Evolutionary conservation across 2,797 vertebrate genomes (phyloP).

Genomic region (Bradypodion ventrale): DNA sequence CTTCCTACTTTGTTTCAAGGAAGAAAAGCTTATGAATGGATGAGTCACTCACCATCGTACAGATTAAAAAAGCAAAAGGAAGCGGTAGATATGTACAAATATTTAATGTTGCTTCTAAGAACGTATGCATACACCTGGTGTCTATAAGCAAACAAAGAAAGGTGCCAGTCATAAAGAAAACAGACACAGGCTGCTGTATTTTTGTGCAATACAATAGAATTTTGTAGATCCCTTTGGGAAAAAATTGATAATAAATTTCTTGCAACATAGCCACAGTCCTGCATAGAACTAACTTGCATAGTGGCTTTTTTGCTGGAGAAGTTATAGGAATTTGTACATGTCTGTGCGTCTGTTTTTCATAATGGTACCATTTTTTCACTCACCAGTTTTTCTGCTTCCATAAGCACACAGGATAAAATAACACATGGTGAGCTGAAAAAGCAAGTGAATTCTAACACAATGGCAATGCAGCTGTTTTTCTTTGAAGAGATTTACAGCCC

Average conservation of each 20-base stretch:
- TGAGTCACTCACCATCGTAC: conserved; percentile 39
- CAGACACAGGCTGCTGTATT: background rate
- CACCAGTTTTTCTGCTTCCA: background rate
- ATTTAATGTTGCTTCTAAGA: conserved; percentile 49
- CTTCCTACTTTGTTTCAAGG: conserved; percentile 29
- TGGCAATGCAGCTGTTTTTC: background rate
- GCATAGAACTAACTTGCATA: background rate
- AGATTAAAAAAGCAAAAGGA: conserved; percentile 49
- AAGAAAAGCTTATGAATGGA: conserved; percentile 47
- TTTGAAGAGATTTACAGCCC: background rate
- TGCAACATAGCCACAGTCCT: background rate
- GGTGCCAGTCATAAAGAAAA: conserved; percentile 2
- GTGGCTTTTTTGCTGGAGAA: background rate
- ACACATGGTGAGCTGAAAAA: background rate
- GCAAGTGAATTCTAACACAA: background rate
- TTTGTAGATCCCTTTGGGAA: background rate
- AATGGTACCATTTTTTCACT: background rate
- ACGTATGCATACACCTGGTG: conserved; percentile 35
- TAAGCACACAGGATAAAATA: background rate
- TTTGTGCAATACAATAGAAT: conserved; percentile 12
- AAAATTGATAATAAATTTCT: conserved; percentile 13
- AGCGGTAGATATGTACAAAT: conserved; percentile 43
- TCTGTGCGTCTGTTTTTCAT: background rate
- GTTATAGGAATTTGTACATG: background rate
- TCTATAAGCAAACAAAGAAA: background rate